Evolutionary conservation across 92 coral and sea anemone genomes (phyloP), one percentile per base, ranked within the genome.

Genomic region (Porites divaricata): DNA sequence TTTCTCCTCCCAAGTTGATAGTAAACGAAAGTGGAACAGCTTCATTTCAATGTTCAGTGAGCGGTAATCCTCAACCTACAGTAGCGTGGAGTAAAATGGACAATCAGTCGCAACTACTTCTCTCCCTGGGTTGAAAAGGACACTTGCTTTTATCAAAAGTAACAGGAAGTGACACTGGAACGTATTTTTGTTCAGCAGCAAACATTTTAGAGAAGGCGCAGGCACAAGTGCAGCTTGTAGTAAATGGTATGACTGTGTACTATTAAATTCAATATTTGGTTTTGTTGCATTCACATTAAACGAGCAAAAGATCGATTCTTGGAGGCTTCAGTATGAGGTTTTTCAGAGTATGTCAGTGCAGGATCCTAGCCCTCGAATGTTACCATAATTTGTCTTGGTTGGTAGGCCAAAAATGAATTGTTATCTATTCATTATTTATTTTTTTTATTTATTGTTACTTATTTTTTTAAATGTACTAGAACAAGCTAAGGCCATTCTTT

Each of bases 171-270:
- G 23, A 68, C 49, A 12, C 73, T 11, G 73, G 73, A 19, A 6
- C 10, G 52, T 68, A 81, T 53, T 69, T 56, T 26, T 81, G 86
- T 70, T 54, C 63, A 48, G 86, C 86, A 15, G 12, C 86, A 25
- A 81, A 71, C 48, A 70, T 80, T 23, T 63, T 80, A 54, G 85
- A 77, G 41, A 51, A 53, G 71, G 62, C 16, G n/a, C 51, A 10
- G 71, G 86, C 25, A 56, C 17, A 23, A 69, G 67, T 50, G 61
- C 56, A 14, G 28, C 26, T 67, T 64, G 90, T 22, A 59, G 73
- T 68, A 6, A 68, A 68, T 45, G 73, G 73, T 68, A 68, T 6
- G 52, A 4, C 1, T 28, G 16, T 7, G 14, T 14, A 50, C 62
- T 74, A 59, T 41, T 15, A 52, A 9, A 5, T 75, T 11, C 19